phyloP scores from a whole-genome alignment of 2,888 invertebrate species.

The Amphipoea oculea region DNA sequence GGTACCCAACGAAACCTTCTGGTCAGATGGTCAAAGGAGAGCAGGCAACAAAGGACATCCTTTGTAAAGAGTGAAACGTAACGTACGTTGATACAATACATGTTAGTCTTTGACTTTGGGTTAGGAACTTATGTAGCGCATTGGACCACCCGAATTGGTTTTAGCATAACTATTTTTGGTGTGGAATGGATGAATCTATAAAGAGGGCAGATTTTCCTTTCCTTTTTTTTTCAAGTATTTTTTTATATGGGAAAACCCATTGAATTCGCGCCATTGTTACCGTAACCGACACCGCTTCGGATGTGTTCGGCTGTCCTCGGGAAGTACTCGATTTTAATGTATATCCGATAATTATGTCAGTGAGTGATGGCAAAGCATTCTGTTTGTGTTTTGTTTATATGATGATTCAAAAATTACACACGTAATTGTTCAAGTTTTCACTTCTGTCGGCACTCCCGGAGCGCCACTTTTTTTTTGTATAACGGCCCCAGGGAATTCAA shows the following conservation, averaged over 20 bases:
- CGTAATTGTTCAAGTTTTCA: too few relatives aligned
- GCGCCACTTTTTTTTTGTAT: background rate
- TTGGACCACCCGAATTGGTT: background rate
- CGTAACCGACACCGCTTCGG: too few relatives aligned
- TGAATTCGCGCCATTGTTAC: too few relatives aligned
- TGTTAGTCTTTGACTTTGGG: slow-evolving; percentile 9
- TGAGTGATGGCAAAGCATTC: too few relatives aligned
- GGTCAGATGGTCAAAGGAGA: slow-evolving; percentile 41
- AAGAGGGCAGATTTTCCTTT: background rate
- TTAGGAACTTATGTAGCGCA: slow-evolving; percentile 6
- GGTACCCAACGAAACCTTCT: slow-evolving; percentile 5
- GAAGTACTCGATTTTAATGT: too few relatives aligned
- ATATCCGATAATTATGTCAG: too few relatives aligned
- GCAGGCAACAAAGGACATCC: slow-evolving; percentile 33
- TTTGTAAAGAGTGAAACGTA: slow-evolving; percentile 21
- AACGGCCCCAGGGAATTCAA: too few relatives aligned
- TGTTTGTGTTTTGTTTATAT: too few relatives aligned
- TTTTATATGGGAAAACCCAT: too few relatives aligned
- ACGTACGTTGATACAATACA: slow-evolving; percentile 28
- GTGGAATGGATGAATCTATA: fast-evolving
- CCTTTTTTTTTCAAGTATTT: background rate
- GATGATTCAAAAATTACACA: too few relatives aligned
- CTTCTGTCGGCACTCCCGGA: too few relatives aligned
- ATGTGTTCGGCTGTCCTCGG: too few relatives aligned
- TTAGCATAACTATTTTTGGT: background rate